Conservation (phyloP, 2,113 vertebrate genomes). For the Thamnophis sirtalis region DNA sequence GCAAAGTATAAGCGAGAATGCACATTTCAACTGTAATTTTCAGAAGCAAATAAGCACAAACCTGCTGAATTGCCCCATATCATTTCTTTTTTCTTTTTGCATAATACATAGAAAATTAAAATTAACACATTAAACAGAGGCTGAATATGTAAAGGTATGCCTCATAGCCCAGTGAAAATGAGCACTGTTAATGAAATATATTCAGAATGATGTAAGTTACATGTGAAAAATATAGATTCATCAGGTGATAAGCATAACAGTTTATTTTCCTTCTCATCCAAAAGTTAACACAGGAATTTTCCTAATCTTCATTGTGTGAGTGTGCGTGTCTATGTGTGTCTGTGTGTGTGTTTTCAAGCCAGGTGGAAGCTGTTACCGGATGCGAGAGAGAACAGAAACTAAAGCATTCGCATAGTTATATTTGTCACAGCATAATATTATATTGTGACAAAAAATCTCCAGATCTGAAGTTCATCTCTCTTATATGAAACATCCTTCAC, state of each 20-base stretch:
- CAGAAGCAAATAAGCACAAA: conserved; percentile 18
- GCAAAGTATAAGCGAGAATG: conserved; percentile 17
- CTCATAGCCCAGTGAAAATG: neutral
- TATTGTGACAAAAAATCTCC: neutral
- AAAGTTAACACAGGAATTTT: neutral
- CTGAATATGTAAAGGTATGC: neutral
- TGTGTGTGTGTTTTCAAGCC: neutral
- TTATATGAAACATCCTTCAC: neutral
- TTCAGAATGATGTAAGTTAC: neutral
- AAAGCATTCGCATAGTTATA: neutral
- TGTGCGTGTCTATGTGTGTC: neutral
- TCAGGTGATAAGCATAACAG: fast-evolving
- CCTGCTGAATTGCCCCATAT: neutral
- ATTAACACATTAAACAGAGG: neutral
- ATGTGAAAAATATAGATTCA: neutral
- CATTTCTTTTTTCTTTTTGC: neutral
- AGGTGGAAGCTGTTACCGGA: neutral
- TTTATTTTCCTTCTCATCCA: neutral
- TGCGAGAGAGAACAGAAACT: neutral
- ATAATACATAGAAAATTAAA: conserved; percentile 26
- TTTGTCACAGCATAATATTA: neutral
- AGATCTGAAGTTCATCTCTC: neutral
- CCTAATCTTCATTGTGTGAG: neutral
- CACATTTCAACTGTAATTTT: conserved; percentile 36
- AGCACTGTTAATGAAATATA: neutral